Base-by-base conservation (phyloP, 2,797 vertebrate genomes). In the Pteronotus mesoamericanus region DNA sequence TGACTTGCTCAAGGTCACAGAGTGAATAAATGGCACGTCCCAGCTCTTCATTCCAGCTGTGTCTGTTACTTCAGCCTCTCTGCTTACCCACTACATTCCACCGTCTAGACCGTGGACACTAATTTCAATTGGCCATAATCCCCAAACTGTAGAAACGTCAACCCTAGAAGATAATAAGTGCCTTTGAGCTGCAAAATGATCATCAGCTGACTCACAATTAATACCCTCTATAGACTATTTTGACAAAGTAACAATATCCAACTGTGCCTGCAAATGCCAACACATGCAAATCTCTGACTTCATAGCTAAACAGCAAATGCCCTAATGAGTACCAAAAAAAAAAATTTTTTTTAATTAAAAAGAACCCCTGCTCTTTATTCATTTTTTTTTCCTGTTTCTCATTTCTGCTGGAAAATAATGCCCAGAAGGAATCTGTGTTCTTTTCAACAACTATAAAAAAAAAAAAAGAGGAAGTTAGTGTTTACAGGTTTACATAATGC, bases 211-310 rank as follows among this genome's bases (percentile, higher is more conserved):
- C 88, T 96, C 74, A 85, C 53, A 86, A 78, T 95, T 95, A 97
- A 91, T 94, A 66, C 78, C 89, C 44, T 95, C 79, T 89, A 57
- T 94, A 92, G 95, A 94, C 97, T 94, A 94, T 95, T 94, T 85
- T 93, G 89, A 96, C 95, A 95, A 87, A 93, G 89, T 80, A 85
- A 94, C 9, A 1, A 51, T 53, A 80, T 89, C 95, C 92, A 89
- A 74, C 94, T 85, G 92, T 84, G 94, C 79, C 75, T 55, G 74
- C 92, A 94, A 96, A 94, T 64, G 64, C 64, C 88, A 57, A 57
- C 53, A 44, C 82, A 39, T 64, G 74, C 61, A 68, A 68, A 96
- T 80, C 72, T 55, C 85, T 9, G 3, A 91, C 74, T 77, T 96
- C 32, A 26, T 1, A 51, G 88, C 69, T 57, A 79, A 89, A 88